These are phyloP conservation scores for Chelonus formosanus DNA, from an alignment of 2,888 invertebrate genomes.

Conservation along the genomic window DNA sequence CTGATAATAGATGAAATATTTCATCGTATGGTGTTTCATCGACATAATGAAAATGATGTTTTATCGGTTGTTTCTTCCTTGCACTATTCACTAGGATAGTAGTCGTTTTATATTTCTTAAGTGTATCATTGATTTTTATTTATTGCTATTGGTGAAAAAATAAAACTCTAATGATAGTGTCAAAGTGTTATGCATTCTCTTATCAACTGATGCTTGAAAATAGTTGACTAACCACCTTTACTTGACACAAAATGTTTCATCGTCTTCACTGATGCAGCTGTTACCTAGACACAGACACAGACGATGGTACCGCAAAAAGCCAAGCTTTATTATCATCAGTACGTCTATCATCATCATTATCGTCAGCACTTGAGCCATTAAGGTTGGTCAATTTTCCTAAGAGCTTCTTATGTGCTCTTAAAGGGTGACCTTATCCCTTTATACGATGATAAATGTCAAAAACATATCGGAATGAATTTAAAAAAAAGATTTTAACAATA, in stretches of 20 bases:
- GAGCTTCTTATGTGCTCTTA: constrained; percentile 40
- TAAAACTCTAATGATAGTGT: constrained; percentile 9
- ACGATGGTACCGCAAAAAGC: constrained; percentile 3
- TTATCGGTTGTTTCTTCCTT: constrained; percentile 35
- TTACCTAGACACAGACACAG: background rate
- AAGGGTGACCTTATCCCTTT: constrained; percentile 26
- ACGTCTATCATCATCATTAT: constrained; percentile 54
- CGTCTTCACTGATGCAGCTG: constrained; percentile 1
- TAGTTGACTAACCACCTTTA: background rate
- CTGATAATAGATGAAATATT: constrained; percentile 51
- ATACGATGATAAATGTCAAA: constrained; percentile 16
- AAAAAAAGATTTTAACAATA: no score
- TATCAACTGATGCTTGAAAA: constrained; percentile 12
- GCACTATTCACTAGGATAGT: no score
- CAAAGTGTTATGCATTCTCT: constrained; percentile 4
- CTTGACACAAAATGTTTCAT: constrained; percentile 11
- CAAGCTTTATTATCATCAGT: constrained; percentile 35
- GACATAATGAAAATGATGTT: constrained; percentile 45
- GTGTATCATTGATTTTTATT: no score
- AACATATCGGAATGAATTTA: background rate
- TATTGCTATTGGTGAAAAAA: background rate
- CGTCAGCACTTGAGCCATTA: constrained; percentile 48
- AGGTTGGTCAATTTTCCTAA: constrained; percentile 55
- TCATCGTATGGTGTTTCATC: constrained; percentile 45
- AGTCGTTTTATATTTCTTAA: no score